These are phyloP conservation scores for Corythornis leucogaster DNA, from an alignment of 2,797 vertebrate genomes.

Conservation along the genomic window DNA sequence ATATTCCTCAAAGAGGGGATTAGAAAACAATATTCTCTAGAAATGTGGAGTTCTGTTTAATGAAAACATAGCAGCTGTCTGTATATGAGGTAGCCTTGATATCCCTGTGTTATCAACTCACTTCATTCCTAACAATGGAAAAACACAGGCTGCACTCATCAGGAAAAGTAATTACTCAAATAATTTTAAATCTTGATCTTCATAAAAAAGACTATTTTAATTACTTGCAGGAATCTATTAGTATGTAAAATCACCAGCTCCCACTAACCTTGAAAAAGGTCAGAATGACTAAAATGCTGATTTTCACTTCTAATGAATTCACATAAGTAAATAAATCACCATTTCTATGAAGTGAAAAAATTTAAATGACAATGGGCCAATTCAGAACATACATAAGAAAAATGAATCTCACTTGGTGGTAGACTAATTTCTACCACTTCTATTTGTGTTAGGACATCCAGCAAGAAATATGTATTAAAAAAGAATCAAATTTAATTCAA, in stretches of 20 bases:
- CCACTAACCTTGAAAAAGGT: constrained; percentile 32
- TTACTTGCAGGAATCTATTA: constrained; percentile 19
- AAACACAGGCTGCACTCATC: background rate
- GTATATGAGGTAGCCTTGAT: background rate
- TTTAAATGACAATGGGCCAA: constrained; percentile 5
- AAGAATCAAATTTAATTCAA: background rate
- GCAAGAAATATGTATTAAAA: background rate
- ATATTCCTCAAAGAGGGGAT: background rate
- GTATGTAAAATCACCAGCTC: background rate
- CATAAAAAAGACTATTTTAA: constrained; percentile 7
- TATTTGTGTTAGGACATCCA: background rate
- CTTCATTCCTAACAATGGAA: background rate
- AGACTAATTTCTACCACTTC: background rate
- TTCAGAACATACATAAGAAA: background rate
- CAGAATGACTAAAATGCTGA: background rate
- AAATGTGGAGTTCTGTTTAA: background rate
- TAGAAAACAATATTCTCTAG: background rate
- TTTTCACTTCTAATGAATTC: constrained; percentile 21
- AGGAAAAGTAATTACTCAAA: constrained; percentile 33
- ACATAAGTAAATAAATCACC: constrained; percentile 6
- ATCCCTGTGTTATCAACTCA: background rate
- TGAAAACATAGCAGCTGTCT: background rate
- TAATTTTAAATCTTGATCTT: constrained; percentile 35
- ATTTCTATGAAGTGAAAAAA: constrained; percentile 33
- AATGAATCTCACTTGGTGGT: background rate